Conservation (phyloP, 2,797 vertebrate genomes). For the Carduelis carduelis region DNA sequence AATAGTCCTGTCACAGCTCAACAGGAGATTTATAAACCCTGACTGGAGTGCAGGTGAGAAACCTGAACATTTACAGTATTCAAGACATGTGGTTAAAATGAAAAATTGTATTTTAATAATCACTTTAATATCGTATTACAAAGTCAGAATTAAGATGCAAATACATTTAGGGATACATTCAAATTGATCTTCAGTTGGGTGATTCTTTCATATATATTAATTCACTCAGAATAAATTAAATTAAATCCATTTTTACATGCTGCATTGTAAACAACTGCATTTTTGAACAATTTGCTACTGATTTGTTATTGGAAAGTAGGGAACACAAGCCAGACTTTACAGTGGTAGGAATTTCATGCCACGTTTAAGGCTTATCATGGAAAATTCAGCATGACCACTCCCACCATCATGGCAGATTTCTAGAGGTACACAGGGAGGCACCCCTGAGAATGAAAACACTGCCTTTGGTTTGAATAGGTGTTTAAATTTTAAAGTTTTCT, state of each 20-base stretch:
- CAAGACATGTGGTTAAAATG: neutral
- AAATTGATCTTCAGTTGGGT: slow-evolving; percentile 34
- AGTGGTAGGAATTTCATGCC: neutral
- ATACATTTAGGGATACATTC: neutral
- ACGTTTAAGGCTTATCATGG: neutral
- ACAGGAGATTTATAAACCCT: slow-evolving; percentile 61
- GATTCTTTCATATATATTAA: slow-evolving; percentile 24
- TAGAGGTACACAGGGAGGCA: neutral
- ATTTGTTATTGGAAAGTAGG: neutral
- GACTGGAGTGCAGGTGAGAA: slow-evolving; percentile 50
- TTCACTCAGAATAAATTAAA: slow-evolving; percentile 1
- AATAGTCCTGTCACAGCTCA: slow-evolving; percentile 61
- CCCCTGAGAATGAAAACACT: neutral
- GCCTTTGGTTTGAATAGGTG: neutral
- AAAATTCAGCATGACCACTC: neutral
- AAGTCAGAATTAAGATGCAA: slow-evolving; percentile 13
- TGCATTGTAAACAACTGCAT: neutral
- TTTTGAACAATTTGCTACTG: neutral
- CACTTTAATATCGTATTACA: neutral
- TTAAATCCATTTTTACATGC: neutral
- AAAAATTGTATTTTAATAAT: slow-evolving; percentile 28
- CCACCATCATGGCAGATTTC: neutral
- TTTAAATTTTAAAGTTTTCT: neutral
- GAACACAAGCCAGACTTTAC: neutral
- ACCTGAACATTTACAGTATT: slow-evolving; percentile 49